These are phyloP conservation scores for Camelus bactrianus DNA, from an alignment of 2,113 vertebrate species.

Conservation along the genomic window DNA sequence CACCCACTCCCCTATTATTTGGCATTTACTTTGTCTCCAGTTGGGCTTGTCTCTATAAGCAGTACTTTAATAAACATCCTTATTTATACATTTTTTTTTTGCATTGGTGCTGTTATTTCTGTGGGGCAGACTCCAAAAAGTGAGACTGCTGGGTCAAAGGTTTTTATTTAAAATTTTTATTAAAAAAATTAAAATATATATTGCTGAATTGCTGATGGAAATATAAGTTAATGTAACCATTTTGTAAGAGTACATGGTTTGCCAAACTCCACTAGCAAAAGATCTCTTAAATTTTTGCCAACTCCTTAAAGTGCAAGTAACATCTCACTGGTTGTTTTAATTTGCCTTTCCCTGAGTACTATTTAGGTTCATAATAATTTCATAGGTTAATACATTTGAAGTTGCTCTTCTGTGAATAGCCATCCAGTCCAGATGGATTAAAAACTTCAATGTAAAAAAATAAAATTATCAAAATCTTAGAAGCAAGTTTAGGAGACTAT, in stretches of 20 bases:
- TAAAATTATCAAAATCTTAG: constrained; percentile 32
- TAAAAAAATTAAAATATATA: background rate
- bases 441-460: constrained; percentile 48
- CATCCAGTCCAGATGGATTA: background rate
- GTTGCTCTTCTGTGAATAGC: background rate
- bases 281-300: constrained; percentile 43
- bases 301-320: background rate
- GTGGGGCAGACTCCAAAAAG: background rate
- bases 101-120: constrained; percentile 13
- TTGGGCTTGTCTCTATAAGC: background rate
- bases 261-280: background rate
- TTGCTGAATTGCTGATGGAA: background rate
- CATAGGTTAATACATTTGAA: background rate
- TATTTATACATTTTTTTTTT: constrained; percentile 15
- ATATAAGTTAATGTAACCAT: background rate
- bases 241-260: background rate
- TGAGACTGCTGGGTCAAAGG: constrained; percentile 7
- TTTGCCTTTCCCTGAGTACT: constrained; percentile 40
- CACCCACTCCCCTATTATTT: background rate
- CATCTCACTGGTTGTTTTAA: constrained; percentile 2
- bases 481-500: constrained; percentile 18
- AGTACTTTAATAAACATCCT: constrained; percentile 1
- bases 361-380: constrained; percentile 32
- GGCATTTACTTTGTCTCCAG: background rate
- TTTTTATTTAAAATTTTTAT: background rate